Evolutionary conservation across 2,113 vertebrate species (phyloP).

Genomic region (Caranx ignobilis): DNA sequence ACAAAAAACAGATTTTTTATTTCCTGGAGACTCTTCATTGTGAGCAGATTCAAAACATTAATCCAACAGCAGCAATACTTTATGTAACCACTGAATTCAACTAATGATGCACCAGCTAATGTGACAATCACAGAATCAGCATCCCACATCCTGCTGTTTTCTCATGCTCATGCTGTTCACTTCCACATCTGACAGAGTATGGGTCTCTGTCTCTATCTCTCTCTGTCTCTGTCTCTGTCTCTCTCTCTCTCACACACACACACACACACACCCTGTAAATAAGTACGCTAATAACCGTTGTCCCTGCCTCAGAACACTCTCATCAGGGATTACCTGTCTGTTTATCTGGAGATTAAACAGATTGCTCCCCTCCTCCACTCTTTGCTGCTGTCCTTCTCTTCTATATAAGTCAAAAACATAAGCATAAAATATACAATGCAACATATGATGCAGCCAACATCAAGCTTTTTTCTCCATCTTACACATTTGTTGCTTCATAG

Average conservation of each 20-base stretch:
- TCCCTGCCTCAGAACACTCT: conserved; percentile 26
- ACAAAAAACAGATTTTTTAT: conserved; percentile 2
- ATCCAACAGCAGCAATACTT: conserved; percentile 34
- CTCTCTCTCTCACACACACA: background rate
- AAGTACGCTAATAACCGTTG: conserved; percentile 24
- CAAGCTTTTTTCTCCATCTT: background rate
- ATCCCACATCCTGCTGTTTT: conserved; percentile 57
- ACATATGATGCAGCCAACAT: background rate
- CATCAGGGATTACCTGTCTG: conserved; percentile 53
- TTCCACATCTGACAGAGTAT: conserved; percentile 44
- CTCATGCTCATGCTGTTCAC: conserved; percentile 58
- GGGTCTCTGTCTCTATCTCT: background rate
- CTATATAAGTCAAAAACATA: conserved; percentile 2
- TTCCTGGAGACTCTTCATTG: conserved; percentile 16
- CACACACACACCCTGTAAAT: conserved; percentile 1
- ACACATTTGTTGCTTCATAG: conserved; percentile 23
- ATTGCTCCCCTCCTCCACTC: conserved; percentile 29
- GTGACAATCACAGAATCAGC: conserved; percentile 60
- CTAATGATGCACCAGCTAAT: conserved; percentile 68
- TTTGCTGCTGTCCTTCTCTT: conserved; percentile 24
- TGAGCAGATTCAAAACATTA: conserved; percentile 40
- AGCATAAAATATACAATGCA: background rate
- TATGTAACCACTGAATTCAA: conserved; percentile 50
- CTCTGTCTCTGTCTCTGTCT: background rate
- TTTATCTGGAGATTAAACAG: conserved; percentile 50